Base-by-base conservation (phyloP, 2,797 vertebrate species). In the Okamejei kenojei region DNA sequence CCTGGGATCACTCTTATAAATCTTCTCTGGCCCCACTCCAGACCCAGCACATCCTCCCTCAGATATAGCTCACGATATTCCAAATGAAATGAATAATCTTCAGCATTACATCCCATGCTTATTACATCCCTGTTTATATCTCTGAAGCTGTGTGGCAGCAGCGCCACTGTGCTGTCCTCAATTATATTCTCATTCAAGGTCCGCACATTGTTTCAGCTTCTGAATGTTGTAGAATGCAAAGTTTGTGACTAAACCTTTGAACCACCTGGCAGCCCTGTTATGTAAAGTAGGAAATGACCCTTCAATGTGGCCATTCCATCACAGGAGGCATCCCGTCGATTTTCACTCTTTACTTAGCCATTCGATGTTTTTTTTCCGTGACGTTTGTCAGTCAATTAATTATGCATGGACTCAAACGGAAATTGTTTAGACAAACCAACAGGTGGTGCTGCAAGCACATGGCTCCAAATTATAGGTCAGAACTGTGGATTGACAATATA, bases 381-480 rank as follows among this genome's bases (percentile, higher is more conserved):
- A 65, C 1, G 65, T 45, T 45, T 45, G 15, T 65, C 19, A 6
- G 7, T 32, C 63, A 15, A 88, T 17, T 65, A 88, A 32, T 2
- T 63, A 32, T n/a, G 29, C 61, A 29, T 17, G 61, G 58, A 86
- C 21, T 19, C 7, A 35, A 35, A 17, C 7, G n/a, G 63, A 88
- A 88, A 15, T 21, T 35, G 32, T 9, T 3, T n/a, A 35, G n/a
- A 9, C 1, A 10, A 8, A 32, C 84, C 84, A 88, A 63, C 61
- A 88, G 84, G 61, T 88, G 84, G 84, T 21, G 63, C n/a, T 88
- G 84, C 65, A 32, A 88, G n/a, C 61, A 68, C 63, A 68, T 68
- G 61, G 7, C 61, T 88, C 35, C 84, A 88, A n/a, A 61, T 65
- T n/a, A 19, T 17, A 17, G 32, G 58, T 63, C 10, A 54, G 19